Percentiles rank a stretch among this genome's conserved stretches.
These are phyloP conservation scores for Gymnoscelis rufifasciata DNA, from an alignment of 2,888 invertebrate species.

Conservation along the genomic window DNA sequence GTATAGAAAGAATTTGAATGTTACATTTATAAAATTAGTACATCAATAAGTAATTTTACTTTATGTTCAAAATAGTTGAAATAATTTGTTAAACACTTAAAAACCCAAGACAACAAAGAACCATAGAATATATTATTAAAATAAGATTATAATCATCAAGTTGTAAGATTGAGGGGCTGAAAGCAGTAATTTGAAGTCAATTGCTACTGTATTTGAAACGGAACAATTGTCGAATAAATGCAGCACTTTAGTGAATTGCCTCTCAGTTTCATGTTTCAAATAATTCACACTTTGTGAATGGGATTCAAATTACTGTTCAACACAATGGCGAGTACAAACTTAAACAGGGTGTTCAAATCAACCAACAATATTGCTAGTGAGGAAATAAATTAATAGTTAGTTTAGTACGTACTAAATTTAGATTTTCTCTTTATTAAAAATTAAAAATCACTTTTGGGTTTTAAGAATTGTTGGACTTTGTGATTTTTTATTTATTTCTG, in stretches of 20 bases:
- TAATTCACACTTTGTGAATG: constrained; percentile 16
- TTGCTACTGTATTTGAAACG: constrained; percentile 7
- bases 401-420: no score
- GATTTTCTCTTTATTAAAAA: no score
- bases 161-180: background rate
- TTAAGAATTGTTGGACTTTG: no score
- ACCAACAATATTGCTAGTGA: background rate
- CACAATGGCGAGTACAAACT: background rate
- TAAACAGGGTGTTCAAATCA: constrained; percentile 6
- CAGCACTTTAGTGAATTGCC: constrained; percentile 9
- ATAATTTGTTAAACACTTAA: background rate
- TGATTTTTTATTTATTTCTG: no score
- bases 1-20: no score
- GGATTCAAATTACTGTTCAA: constrained; percentile 22
- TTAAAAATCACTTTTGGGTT: no score
- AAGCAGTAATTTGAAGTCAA: constrained; percentile 16
- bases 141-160: constrained; percentile 6
- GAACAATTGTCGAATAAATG: background rate
- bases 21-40: no score
- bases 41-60: no score
- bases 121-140: background rate
- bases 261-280: constrained; percentile 23
- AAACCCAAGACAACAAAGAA: background rate
- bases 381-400: no score
- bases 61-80: background rate